Percentiles rank a stretch among this genome's conserved stretches.
These are phyloP conservation scores for Trematomus loennbergii DNA, from an alignment of 2,113 vertebrate genomes.

Conservation along the genomic window DNA sequence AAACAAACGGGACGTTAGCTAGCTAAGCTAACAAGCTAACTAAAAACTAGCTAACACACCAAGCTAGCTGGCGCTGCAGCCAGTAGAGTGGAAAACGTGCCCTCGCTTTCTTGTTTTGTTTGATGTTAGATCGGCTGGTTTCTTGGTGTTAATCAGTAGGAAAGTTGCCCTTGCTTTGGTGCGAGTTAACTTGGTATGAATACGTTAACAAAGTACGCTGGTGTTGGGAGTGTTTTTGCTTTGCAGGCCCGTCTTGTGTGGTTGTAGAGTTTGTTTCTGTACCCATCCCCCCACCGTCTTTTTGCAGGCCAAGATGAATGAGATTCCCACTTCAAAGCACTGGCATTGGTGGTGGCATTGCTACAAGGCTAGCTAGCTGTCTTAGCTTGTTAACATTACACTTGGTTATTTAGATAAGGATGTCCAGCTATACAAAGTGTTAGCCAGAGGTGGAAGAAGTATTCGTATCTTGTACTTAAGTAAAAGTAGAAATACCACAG, in stretches of 20 bases:
- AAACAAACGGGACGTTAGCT: conserved; percentile 70
- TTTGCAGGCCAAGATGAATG: conserved; percentile 83
- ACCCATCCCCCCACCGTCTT: conserved; percentile 82
- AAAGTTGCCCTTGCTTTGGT: conserved; percentile 39
- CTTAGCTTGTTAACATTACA: conserved; percentile 46
- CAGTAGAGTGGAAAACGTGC: conserved; percentile 78
- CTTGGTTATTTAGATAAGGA: conserved; percentile 31
- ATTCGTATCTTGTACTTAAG: no score
- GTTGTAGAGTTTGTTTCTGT: conserved; percentile 82
- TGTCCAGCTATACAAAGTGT: background rate
- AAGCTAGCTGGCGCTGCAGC: conserved; percentile 63
- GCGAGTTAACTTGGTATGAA: conserved; percentile 3
- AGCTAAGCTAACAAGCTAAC: conserved; percentile 67
- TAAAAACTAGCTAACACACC: conserved; percentile 55
- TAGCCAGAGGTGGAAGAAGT: background rate
- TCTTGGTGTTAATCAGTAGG: background rate
- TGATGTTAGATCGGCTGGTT: conserved; percentile 24
- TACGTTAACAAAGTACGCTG: background rate
- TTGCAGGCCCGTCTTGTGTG: conserved; percentile 79
- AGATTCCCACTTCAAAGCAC: conserved; percentile 83
- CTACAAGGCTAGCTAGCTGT: conserved; percentile 64
- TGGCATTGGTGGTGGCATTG: conserved; percentile 75
- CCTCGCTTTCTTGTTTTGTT: conserved; percentile 69
- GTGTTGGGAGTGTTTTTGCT: conserved; percentile 52
- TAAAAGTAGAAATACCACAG: no score